Evolutionary conservation across 1,140 invertebrate species (phyloP).

Genomic region (Pristionchus pacificus): DNA sequence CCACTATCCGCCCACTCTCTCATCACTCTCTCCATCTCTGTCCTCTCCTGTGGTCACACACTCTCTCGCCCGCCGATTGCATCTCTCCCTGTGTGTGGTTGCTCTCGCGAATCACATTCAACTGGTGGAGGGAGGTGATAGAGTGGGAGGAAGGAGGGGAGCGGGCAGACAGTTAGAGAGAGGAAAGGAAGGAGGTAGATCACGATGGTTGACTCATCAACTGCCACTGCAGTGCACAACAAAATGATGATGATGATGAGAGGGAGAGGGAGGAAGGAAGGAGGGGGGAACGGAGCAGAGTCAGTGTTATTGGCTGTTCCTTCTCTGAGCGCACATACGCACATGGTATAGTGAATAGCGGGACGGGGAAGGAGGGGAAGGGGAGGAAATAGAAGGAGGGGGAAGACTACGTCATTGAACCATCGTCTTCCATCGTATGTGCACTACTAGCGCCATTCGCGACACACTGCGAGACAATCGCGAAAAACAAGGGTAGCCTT

Average conservation of each 20-base stretch:
- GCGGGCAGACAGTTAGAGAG: neutral
- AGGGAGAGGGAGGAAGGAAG: neutral
- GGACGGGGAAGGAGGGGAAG: neutral
- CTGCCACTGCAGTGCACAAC: neutral
- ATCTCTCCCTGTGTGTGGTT: too few species aligned
- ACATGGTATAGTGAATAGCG: neutral
- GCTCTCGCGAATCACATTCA: too few species aligned
- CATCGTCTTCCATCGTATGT: too few species aligned
- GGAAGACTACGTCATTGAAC: neutral
- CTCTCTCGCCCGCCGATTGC: too few species aligned
- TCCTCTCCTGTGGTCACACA: neutral
- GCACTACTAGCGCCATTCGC: too few species aligned
- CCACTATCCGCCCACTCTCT: neutral
- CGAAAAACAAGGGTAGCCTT: too few species aligned
- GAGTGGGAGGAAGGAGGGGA: neutral
- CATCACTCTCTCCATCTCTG: neutral
- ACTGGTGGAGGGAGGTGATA: neutral
- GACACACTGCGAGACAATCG: too few species aligned
- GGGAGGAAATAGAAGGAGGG: neutral
- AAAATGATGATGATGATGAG: neutral
- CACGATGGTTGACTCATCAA: neutral
- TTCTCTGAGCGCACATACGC: too few species aligned
- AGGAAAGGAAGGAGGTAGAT: neutral
- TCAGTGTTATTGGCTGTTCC: too few species aligned
- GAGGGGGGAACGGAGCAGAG: neutral